Conservation (phyloP, 2,797 vertebrate species). For the Phoxinus dragarum region DNA sequence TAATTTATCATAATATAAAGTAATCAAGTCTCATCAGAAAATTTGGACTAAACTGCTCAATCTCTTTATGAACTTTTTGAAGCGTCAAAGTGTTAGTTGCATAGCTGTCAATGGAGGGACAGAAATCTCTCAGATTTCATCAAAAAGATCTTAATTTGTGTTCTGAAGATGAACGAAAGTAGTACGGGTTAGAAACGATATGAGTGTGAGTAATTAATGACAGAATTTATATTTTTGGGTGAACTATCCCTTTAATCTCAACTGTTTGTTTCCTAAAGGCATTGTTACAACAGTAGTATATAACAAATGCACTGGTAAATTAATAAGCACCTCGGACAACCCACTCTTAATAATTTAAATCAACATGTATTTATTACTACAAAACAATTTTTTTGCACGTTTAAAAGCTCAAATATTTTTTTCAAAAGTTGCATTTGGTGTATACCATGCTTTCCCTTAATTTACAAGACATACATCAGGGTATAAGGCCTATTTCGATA, state of each 20-base stretch:
- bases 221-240: accelerated
- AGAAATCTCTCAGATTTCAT: too few relatives aligned
- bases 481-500: not conserved
- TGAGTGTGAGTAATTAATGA: too few relatives aligned
- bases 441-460: not conserved
- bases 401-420: not conserved
- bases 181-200: too few relatives aligned
- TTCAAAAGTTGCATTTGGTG: not conserved
- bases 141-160: too few relatives aligned
- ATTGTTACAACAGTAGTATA: not conserved
- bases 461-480: not conserved
- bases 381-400: not conserved
- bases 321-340: not conserved
- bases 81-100: too few relatives aligned
- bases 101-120: too few relatives aligned
- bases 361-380: not conserved
- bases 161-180: too few relatives aligned
- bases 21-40: too few relatives aligned
- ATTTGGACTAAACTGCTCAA: too few relatives aligned
- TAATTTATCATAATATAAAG: too few relatives aligned
- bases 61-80: too few relatives aligned
- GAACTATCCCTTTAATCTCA: not conserved
- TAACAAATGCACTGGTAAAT: not conserved
- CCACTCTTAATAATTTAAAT: not conserved
- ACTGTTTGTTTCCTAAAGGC: not conserved